Evolutionary conservation across 2,888 invertebrate genomes (phyloP), one percentile per base, ranked within the genome.

Genomic region (Drosophila atripex): DNA sequence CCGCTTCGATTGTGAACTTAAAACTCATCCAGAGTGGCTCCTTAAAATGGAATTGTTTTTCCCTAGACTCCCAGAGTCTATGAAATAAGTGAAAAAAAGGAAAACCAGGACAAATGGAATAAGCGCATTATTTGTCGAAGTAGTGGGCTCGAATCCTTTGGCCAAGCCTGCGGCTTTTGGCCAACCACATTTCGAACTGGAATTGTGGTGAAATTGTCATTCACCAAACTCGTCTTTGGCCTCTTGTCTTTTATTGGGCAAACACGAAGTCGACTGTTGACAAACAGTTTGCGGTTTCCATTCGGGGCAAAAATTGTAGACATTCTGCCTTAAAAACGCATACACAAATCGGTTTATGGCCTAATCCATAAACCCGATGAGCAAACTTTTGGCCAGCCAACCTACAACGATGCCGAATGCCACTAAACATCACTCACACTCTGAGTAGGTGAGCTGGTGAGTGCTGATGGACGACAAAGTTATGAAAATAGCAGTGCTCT

Each of bases 271-370:
- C 30, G 64, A 50, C 61, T 70, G 54, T 71, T 69, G 75, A 57
- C 78, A 86, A 83, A 83, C 80, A 78, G 63, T 76, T 86, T 83
- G 82, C 55, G 82, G 82, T 80, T 80, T 69, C 46, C 64, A 64
- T 74, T 83, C 43, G 43, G 18, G 57, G 61, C 53, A 52, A 70
- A 68, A 58, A 56, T 47, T 35, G 50, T n/a, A 53, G 32, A 45
- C 53, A 57, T 52, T 25, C 18, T 49, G 23, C 8, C 52, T 43
- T 49, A 64, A 46, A 58, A 59, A 69, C 61, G 58, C 63, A 56
- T 53, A 41, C 66, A 45, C 53, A 73, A 78, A 85, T 82, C 82
- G 73, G 82, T 69, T 79, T 82, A 77, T 65, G 79, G 70, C 65
- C 66, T 54, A 64, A 46, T 57, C 65, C 53, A 64, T 74, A 79